Evolutionary conservation across 2,888 invertebrate genomes (phyloP).

Genomic region (Dicyrtomina minuta): DNA sequence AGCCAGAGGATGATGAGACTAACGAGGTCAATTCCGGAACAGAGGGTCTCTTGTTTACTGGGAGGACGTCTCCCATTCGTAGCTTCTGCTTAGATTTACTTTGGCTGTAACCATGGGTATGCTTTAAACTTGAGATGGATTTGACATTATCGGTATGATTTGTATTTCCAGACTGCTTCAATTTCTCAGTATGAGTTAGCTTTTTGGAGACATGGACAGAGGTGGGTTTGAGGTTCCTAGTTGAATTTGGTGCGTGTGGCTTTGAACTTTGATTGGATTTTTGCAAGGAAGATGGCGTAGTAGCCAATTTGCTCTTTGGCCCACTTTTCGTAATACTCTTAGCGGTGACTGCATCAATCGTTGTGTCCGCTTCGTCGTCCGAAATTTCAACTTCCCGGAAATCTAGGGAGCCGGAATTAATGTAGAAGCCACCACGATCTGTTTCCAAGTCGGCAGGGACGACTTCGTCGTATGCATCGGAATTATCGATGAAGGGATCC

Average conservation of each 20-base stretch:
- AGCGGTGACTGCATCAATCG: background rate
- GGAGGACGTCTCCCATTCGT: background rate
- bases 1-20: conserved; percentile 38
- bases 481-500: conserved; percentile 96
- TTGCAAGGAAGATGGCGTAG: background rate
- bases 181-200: too few relatives aligned
- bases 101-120: too few relatives aligned
- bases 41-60: conserved; percentile 28
- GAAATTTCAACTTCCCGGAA: conserved; percentile 64
- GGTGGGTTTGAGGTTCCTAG: background rate
- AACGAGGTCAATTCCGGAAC: conserved; percentile 36
- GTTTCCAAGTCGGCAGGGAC: conserved; percentile 90
- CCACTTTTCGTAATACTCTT: background rate
- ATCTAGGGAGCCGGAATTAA: conserved; percentile 88
- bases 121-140: background rate
- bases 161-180: too few relatives aligned
- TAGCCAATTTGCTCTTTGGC: background rate
- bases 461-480: conserved; percentile 95
- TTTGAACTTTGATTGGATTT: background rate
- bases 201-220: background rate
- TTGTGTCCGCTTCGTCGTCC: conserved; percentile 43
- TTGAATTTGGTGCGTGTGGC: background rate
- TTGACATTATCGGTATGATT: background rate
- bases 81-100: too few relatives aligned
- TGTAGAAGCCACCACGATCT: conserved; percentile 90